A percentile compares a stretch with the other conserved stretches of the same genome.
Conservation (phyloP, 2,888 invertebrate genomes). For the Bellardia bayeri region DNA sequence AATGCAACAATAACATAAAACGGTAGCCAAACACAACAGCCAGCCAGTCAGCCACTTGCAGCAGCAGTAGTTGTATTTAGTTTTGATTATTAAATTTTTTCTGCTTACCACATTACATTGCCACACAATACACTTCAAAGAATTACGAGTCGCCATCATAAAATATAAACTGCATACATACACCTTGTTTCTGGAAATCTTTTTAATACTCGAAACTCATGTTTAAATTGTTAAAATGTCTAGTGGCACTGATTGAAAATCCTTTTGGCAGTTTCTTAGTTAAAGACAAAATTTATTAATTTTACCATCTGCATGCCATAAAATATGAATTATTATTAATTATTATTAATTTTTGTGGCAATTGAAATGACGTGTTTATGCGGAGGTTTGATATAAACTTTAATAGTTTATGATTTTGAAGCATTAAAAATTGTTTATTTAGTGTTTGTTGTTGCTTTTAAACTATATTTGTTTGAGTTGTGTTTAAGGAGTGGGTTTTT, state of each 20-base stretch:
- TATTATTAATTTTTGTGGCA: slow-evolving; percentile 23
- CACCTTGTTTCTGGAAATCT: background rate
- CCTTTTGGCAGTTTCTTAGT: slow-evolving; percentile 40
- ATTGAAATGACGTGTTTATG: slow-evolving; percentile 23
- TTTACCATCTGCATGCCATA: slow-evolving; percentile 1
- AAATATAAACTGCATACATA: too few relatives aligned
- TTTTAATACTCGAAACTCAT: background rate
- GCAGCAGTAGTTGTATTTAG: background rate
- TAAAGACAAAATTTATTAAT: slow-evolving; percentile 27
- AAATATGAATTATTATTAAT: slow-evolving; percentile 56
- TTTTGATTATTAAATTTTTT: slow-evolving; percentile 25
- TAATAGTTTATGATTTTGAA: slow-evolving; percentile 5
- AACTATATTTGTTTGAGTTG: background rate
- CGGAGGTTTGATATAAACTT: slow-evolving; percentile 16
- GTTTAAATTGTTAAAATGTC: background rate
- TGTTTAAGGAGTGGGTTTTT: background rate
- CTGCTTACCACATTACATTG: slow-evolving; percentile 31
- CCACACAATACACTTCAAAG: background rate
- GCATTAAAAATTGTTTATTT: background rate
- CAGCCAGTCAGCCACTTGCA: background rate
- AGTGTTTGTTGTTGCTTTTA: background rate
- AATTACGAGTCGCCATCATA: too few relatives aligned
- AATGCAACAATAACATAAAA: background rate
- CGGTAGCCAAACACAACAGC: slow-evolving; percentile 14
- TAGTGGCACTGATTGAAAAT: slow-evolving; percentile 9